phyloP scores from a whole-genome alignment of 2,113 vertebrate species.

The Lipotes vexillifer region DNA sequence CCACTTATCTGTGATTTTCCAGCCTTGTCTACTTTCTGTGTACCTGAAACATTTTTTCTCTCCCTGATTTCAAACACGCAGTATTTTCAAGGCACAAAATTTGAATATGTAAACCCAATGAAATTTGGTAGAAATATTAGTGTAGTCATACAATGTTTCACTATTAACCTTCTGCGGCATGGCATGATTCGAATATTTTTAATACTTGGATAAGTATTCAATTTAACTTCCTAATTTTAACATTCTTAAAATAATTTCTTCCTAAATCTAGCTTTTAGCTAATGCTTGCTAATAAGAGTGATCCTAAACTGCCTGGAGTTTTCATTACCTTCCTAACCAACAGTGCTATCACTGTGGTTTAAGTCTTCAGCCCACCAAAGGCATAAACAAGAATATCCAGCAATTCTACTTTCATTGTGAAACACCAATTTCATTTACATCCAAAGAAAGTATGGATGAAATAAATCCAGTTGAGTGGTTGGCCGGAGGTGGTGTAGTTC shows the following conservation, averaged over 20 bases:
- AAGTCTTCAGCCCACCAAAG: background rate
- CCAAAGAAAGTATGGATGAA: background rate
- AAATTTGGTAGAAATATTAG: background rate
- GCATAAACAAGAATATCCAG: background rate
- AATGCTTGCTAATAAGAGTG: constrained; percentile 21
- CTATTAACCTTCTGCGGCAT: background rate
- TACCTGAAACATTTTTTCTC: background rate
- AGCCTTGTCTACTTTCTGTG: background rate
- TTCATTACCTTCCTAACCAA: constrained; percentile 29
- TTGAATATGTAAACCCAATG: background rate
- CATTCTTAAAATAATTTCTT: background rate
- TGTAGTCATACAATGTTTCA: background rate
- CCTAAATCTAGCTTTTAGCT: constrained; percentile 44
- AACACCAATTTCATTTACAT: background rate
- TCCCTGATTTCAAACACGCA: constrained; percentile 20
- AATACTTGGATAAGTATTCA: background rate
- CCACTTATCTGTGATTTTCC: background rate
- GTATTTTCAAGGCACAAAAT: background rate
- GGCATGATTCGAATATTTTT: background rate
- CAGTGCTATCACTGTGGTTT: background rate
- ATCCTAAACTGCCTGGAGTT: constrained; percentile 21
- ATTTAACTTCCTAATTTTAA: background rate
- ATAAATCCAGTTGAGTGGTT: background rate
- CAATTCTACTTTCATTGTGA: constrained; percentile 27
- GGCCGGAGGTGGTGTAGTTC: background rate